Conservation (phyloP, 2,888 invertebrate genomes). For the Auanema sp. region DNA sequence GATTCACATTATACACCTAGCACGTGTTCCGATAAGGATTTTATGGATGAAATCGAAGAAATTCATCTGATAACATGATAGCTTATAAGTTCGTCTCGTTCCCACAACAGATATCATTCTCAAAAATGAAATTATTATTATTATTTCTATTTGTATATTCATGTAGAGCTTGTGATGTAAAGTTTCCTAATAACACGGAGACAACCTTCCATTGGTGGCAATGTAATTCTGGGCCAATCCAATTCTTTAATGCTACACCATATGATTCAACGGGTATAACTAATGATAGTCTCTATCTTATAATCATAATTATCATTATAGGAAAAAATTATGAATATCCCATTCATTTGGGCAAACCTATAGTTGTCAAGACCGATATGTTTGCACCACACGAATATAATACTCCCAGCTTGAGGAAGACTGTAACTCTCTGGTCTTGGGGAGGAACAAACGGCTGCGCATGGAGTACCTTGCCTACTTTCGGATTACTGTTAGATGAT, state of each 20-base stretch:
- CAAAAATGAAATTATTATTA: too few relatives aligned
- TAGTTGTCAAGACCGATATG: constrained; percentile 43
- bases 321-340: constrained; percentile 48
- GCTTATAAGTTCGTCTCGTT: too few relatives aligned
- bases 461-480: constrained; percentile 47
- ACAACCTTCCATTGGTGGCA: constrained; percentile 46
- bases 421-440: constrained; percentile 49
- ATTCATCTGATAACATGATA: too few relatives aligned
- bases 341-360: constrained; percentile 42
- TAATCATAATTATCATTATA: not conserved
- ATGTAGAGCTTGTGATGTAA: not conserved
- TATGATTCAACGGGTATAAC: constrained; percentile 20
- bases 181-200: constrained; percentile 50
- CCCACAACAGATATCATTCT: too few relatives aligned
- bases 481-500: constrained; percentile 43
- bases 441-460: constrained; percentile 39
- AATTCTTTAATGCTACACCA: constrained; percentile 31
- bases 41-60: too few relatives aligned
- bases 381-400: constrained; percentile 34
- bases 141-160: too few relatives aligned
- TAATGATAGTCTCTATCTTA: not conserved
- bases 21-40: too few relatives aligned
- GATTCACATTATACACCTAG: too few relatives aligned
- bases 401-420: constrained; percentile 35
- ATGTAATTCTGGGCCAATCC: constrained; percentile 28